phyloP scores from a whole-genome alignment of 1,140 invertebrate species.

The Sinonovacula constricta region DNA sequence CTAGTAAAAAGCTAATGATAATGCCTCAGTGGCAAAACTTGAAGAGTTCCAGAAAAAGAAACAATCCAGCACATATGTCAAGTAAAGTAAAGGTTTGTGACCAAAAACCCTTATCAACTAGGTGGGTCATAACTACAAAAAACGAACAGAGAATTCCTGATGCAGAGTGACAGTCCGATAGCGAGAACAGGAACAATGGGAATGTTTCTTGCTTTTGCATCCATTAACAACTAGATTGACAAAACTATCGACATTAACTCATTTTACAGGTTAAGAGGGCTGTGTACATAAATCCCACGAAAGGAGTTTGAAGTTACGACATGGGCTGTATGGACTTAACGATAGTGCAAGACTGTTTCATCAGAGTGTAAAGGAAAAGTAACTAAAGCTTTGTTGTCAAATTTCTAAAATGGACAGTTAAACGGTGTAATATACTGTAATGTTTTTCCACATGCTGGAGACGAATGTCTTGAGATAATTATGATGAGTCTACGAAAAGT shows the following conservation, averaged over 20 bases:
- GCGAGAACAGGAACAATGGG: slow-evolving; percentile 16
- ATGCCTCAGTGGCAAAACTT: slow-evolving; percentile 21
- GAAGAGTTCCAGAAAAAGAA: slow-evolving; percentile 33
- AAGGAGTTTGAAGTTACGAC: slow-evolving; percentile 7
- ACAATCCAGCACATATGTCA: too few species aligned
- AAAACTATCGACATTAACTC: slow-evolving; percentile 52
- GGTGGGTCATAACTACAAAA: too few species aligned
- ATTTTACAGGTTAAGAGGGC: slow-evolving; percentile 16
- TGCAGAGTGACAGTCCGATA: slow-evolving; percentile 41
- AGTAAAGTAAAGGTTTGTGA: too few species aligned
- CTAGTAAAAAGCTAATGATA: too few species aligned
- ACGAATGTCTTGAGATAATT: slow-evolving; percentile 3
- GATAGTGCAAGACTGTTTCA: slow-evolving; percentile 4
- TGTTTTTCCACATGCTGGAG: slow-evolving; percentile 21
- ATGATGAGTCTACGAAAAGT: too few species aligned
- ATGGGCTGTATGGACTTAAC: slow-evolving; percentile 19
- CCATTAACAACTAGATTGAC: slow-evolving; percentile 26
- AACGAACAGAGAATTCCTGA: slow-evolving; percentile 43
- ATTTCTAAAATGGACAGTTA: slow-evolving; percentile 13
- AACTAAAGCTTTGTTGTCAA: neutral
- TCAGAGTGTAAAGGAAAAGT: too few species aligned
- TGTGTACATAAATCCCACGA: slow-evolving; percentile 36
- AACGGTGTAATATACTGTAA: slow-evolving; percentile 1
- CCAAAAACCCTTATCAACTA: slow-evolving; percentile 40
- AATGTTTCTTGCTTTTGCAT: too few species aligned